Percentiles rank a stretch among this genome's conserved stretches.
These are phyloP conservation scores for Clitarchus hookeri DNA, from an alignment of 2,888 invertebrate genomes.

Conservation along the genomic window DNA sequence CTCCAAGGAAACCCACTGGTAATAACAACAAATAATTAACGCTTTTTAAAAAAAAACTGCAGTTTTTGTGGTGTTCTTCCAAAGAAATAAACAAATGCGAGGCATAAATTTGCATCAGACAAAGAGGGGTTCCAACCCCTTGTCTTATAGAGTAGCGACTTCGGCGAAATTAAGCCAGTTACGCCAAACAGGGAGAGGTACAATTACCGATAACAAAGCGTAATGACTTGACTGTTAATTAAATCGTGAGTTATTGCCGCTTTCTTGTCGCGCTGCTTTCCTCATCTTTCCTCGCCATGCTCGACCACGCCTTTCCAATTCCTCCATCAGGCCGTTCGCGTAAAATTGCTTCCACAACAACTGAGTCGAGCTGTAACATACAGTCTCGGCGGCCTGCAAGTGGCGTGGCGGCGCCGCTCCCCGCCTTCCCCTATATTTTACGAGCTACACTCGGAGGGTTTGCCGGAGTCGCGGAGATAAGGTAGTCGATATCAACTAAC, in stretches of 20 bases:
- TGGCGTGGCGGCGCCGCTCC: too few species aligned
- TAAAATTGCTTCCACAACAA: background rate
- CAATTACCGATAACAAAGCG: background rate
- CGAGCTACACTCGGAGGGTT: too few species aligned
- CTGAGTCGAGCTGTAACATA: background rate
- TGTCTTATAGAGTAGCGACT: background rate
- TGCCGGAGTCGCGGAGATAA: too few species aligned
- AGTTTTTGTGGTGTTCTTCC: too few species aligned
- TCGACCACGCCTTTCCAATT: conserved; percentile 7
- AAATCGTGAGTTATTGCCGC: conserved; percentile 7
- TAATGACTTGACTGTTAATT: conserved; percentile 14
- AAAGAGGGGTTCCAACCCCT: background rate
- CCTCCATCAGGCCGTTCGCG: background rate
- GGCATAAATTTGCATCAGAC: background rate
- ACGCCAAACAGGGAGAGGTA: background rate
- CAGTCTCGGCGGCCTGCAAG: background rate
- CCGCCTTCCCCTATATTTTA: too few species aligned
- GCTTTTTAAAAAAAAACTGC: too few species aligned
- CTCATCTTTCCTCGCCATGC: background rate
- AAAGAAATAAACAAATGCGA: too few species aligned
- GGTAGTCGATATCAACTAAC: too few species aligned
- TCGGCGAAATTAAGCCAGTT: background rate
- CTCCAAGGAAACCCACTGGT: too few species aligned
- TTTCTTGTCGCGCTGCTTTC: background rate
- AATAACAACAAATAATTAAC: too few species aligned